Conservation (phyloP, 2,113 vertebrate genomes). For the Dolichotis patagonum region DNA sequence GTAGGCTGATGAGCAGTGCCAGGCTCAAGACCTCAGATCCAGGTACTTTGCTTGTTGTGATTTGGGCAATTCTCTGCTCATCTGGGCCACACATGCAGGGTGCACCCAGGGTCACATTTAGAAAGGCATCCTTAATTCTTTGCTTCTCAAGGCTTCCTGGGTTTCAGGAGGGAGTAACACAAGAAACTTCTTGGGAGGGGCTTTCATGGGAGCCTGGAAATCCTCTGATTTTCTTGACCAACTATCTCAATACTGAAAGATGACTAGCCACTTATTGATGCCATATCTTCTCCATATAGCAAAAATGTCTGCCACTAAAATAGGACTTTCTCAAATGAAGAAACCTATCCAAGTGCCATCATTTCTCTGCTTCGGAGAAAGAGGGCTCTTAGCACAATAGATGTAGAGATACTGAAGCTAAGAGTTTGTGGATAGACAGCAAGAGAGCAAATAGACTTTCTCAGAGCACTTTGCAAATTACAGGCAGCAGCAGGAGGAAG, state of each 20-base stretch:
- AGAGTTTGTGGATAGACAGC: fast-evolving
- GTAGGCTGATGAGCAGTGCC: neutral
- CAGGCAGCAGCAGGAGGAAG: neutral
- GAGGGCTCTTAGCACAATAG: neutral
- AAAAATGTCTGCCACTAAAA: neutral
- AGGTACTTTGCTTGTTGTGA: neutral
- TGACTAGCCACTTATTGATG: neutral
- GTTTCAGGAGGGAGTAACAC: neutral
- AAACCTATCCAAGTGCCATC: neutral
- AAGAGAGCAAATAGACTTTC: neutral
- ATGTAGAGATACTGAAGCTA: neutral
- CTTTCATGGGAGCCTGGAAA: neutral
- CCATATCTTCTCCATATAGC: neutral
- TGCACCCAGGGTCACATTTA: too few relatives aligned
- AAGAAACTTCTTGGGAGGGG: fast-evolving
- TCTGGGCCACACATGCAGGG: neutral
- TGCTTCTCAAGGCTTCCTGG: neutral
- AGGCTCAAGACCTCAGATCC: neutral
- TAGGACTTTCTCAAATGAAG: neutral
- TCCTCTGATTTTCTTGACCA: too few relatives aligned
- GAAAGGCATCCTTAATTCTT: neutral
- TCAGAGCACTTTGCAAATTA: neutral
- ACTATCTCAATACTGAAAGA: neutral
- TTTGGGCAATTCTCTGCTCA: neutral
- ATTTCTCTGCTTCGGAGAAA: neutral